A percentile compares a stretch with the other conserved stretches of the same genome.
These are phyloP conservation scores for Mesochorus sp. DNA, from an alignment of 2,888 invertebrate genomes.

Conservation along the genomic window DNA sequence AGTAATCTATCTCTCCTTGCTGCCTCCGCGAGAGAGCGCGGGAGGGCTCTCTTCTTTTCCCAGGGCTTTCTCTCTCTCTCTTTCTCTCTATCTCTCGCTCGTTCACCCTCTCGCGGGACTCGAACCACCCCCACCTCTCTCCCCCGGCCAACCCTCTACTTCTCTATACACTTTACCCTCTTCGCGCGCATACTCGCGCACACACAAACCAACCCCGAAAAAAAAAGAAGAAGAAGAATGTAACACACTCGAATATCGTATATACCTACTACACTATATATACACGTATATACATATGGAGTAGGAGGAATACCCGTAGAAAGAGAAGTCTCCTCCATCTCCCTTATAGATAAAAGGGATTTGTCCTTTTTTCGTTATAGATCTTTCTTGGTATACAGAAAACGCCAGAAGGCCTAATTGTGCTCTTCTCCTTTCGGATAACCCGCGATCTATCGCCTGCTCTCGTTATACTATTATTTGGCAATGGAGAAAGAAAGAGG, in stretches of 20 bases:
- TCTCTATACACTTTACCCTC: constrained; percentile 51
- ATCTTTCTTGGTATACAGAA: constrained; percentile 45
- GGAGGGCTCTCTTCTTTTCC: constrained; percentile 75
- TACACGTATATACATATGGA: constrained; percentile 35
- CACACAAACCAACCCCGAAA: constrained; percentile 29
- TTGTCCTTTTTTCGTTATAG: constrained; percentile 75
- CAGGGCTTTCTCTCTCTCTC: constrained; percentile 69
- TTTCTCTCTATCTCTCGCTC: constrained; percentile 68
- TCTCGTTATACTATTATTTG: constrained; percentile 55
- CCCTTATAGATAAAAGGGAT: constrained; percentile 77
- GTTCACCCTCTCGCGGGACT: constrained; percentile 67
- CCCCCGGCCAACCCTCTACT: constrained; percentile 54
- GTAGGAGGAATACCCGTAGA: constrained; percentile 56
- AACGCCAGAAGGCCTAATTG: constrained; percentile 77
- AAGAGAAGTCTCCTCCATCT: constrained; percentile 74
- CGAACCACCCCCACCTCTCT: constrained; percentile 65
- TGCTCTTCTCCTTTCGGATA: constrained; percentile 74
- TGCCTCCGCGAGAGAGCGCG: constrained; percentile 75
- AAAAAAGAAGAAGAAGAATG: constrained; percentile 36
- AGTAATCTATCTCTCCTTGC: constrained; percentile 90
- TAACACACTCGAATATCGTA: constrained; percentile 47
- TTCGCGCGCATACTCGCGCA: constrained; percentile 51
- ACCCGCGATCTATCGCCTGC: constrained; percentile 71
- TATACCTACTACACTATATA: not conserved
- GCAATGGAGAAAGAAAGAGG: constrained; percentile 20